Percentiles rank a stretch among this genome's conserved stretches.
phyloP scores from a whole-genome alignment of 2,797 vertebrate species.

The Coregonus ussuriensis region DNA sequence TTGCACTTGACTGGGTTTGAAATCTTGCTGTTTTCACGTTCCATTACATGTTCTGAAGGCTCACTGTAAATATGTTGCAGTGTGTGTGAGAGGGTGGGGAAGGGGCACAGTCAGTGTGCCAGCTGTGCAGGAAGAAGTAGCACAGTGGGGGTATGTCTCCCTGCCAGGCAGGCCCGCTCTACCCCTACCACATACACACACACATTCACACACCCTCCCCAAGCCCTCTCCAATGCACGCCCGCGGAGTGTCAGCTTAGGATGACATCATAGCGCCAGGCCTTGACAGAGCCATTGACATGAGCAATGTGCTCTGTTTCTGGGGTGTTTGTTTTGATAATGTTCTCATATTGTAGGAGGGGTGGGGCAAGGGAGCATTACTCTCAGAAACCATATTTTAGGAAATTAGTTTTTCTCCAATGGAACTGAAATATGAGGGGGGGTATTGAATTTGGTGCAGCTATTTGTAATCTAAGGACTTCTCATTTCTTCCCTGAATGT shows the following conservation, averaged over 20 bases:
- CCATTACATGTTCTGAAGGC: background rate
- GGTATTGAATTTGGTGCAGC: background rate
- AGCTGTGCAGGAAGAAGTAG: conserved; percentile 17
- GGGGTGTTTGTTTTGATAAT: background rate
- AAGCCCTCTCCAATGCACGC: background rate
- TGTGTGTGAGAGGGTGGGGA: background rate
- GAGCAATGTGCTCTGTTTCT: background rate
- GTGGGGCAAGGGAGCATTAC: no score
- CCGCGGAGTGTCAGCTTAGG: background rate
- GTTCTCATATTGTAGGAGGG: background rate
- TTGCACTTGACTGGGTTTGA: conserved; percentile 11
- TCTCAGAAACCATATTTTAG: background rate
- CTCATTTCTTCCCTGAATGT: background rate
- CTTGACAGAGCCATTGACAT: background rate
- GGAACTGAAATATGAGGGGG: background rate
- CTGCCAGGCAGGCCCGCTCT: background rate
- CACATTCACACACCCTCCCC: background rate
- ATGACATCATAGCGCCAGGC: background rate
- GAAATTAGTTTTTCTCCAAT: background rate
- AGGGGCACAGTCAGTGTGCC: background rate
- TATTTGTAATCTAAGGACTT: background rate
- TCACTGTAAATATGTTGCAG: background rate
- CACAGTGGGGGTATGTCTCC: background rate
- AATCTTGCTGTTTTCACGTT: background rate
- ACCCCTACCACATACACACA: background rate